Conservation (phyloP, 2,888 invertebrate species). For the Bembecia ichneumoniformis region DNA sequence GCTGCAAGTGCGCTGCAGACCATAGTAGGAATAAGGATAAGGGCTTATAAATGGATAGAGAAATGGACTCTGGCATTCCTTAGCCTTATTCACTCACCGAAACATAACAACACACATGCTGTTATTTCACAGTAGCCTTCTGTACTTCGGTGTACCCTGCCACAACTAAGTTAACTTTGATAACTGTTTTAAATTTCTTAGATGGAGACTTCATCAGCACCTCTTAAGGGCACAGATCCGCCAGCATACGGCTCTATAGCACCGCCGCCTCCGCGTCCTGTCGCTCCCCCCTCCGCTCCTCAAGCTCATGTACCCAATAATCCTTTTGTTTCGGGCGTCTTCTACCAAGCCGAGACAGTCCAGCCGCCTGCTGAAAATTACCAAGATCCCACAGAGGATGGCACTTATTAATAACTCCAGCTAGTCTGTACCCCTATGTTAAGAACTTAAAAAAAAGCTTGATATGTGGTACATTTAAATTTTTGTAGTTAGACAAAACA, state of each 20-base stretch:
- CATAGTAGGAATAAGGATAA: too few species aligned
- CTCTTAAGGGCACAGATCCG: constrained; percentile 43
- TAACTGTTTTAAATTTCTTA: constrained; percentile 13
- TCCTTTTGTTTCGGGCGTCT: constrained; percentile 73
- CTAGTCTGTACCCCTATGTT: neutral
- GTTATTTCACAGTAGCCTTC: too few species aligned
- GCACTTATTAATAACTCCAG: constrained; percentile 35
- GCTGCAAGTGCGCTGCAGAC: too few species aligned
- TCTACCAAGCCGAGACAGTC: constrained; percentile 74
- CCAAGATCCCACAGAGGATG: constrained; percentile 50
- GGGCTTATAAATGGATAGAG: too few species aligned
- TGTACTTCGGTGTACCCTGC: too few species aligned
- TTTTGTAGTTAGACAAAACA: neutral
- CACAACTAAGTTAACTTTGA: too few species aligned
- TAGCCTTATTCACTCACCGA: too few species aligned
- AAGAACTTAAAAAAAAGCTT: neutral
- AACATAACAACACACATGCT: too few species aligned
- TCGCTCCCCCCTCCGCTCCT: constrained; percentile 62
- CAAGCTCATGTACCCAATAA: constrained; percentile 74
- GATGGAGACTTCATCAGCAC: constrained; percentile 52
- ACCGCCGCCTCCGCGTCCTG: constrained; percentile 46
- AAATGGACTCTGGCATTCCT: too few species aligned
- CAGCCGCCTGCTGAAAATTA: constrained; percentile 76
- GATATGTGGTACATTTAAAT: neutral
- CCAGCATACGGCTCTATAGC: constrained; percentile 54